A percentile compares a stretch with the other conserved stretches of the same genome.
These are phyloP conservation scores for Aldabrachelys gigantea DNA, from an alignment of 2,113 vertebrate genomes.

Conservation along the genomic window DNA sequence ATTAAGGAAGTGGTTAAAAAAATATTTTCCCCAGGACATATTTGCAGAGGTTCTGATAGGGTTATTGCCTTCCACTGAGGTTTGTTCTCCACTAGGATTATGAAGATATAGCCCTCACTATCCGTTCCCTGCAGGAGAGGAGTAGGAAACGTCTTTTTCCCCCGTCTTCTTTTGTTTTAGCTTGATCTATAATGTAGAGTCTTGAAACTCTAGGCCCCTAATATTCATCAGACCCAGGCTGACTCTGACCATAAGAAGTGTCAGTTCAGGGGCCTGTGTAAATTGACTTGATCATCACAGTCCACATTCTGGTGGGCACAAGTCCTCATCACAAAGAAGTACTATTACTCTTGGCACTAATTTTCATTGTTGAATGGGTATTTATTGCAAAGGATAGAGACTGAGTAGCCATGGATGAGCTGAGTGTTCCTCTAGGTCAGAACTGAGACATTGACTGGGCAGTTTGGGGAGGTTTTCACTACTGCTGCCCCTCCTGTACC, in stretches of 20 bases:
- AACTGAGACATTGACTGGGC: neutral
- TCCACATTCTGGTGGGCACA: neutral
- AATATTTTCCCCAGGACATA: neutral
- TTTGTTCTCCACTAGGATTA: neutral
- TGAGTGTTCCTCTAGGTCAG: neutral
- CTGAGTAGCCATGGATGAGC: neutral
- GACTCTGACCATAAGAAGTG: neutral
- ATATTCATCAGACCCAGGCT: neutral
- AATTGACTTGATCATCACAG: neutral
- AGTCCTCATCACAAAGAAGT: neutral
- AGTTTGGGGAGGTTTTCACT: neutral
- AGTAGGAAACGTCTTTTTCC: neutral
- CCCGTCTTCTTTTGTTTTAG: neutral
- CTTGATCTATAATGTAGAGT: neutral
- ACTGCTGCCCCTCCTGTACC: neutral
- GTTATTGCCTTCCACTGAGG: neutral
- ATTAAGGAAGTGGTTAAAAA: neutral
- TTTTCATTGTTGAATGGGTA: accelerated
- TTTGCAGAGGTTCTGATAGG: neutral
- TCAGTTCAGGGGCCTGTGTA: neutral
- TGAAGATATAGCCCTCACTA: neutral
- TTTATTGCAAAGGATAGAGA: neutral
- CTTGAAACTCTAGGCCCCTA: neutral
- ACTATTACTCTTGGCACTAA: neutral
- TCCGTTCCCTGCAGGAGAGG: neutral